Conservation (phyloP, 2,888 invertebrate species). For the Machimus atricapillus region DNA sequence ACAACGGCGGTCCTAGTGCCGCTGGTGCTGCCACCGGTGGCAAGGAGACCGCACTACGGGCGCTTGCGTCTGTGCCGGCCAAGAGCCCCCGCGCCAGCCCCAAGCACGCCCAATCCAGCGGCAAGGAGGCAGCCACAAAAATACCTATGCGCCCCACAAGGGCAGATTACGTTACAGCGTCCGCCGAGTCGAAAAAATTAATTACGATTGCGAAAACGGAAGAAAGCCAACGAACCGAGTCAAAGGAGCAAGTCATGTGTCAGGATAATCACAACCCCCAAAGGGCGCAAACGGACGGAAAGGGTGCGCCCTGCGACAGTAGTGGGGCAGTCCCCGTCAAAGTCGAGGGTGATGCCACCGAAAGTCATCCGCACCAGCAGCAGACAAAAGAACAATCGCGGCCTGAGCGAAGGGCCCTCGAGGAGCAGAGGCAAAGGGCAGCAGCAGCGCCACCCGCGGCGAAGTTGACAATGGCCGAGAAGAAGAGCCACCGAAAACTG, state of each 20-base stretch:
- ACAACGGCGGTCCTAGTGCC: not conserved
- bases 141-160: not conserved
- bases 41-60: slow-evolving; percentile 15
- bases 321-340: not conserved
- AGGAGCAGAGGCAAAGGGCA: not conserved
- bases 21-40: not conserved
- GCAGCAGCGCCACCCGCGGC: not conserved
- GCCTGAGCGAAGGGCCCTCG: not conserved
- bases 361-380: not conserved
- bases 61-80: not conserved
- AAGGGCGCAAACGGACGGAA: not conserved
- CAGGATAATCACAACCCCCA: slow-evolving; percentile 23
- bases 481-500: slow-evolving; percentile 18
- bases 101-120: not conserved
- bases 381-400: slow-evolving; percentile 18
- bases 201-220: not conserved
- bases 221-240: not conserved
- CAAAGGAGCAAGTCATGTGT: slow-evolving; percentile 13
- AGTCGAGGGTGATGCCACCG: not conserved
- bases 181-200: slow-evolving; percentile 25
- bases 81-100: slow-evolving; percentile 40
- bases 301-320: not conserved
- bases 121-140: slow-evolving; percentile 2
- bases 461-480: not conserved
- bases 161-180: not conserved